Conservation (phyloP, 2,888 invertebrate species). For the Panorpa germanica region DNA sequence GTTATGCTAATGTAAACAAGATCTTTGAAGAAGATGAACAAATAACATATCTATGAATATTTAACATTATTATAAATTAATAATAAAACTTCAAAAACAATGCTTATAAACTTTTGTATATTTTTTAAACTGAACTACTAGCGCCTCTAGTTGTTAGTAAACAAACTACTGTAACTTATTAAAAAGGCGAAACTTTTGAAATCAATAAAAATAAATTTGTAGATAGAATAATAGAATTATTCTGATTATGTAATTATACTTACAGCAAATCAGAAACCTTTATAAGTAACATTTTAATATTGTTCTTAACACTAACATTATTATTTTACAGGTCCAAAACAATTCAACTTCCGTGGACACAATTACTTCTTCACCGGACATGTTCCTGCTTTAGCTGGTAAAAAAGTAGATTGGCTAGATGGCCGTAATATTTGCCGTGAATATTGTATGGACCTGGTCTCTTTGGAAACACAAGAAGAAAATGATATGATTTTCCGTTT, state of each 20-base stretch:
- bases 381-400: slow-evolving; percentile 55
- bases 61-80: too few species aligned
- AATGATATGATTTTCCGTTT: slow-evolving; percentile 77
- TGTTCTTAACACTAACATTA: too few species aligned
- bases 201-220: slow-evolving; percentile 5
- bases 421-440: slow-evolving; percentile 81
- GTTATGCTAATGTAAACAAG: too few species aligned
- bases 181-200: neutral
- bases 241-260: slow-evolving; percentile 10
- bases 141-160: neutral
- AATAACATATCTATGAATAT: too few species aligned
- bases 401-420: slow-evolving; percentile 78
- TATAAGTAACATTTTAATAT: slow-evolving; percentile 10
- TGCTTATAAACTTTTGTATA: too few species aligned
- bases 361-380: slow-evolving; percentile 79
- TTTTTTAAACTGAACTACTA: too few species aligned
- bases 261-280: slow-evolving; percentile 4
- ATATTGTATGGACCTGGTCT: slow-evolving; percentile 86
- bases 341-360: slow-evolving; percentile 72
- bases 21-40: too few species aligned
- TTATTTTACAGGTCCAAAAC: slow-evolving; percentile 70
- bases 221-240: slow-evolving; percentile 3
- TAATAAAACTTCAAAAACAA: too few species aligned
- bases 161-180: neutral
- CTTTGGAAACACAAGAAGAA: slow-evolving; percentile 76